Evolutionary conservation across 2,797 vertebrate species (phyloP), one percentile per base, ranked within the genome.

Genomic region (Sebastiscus tertius): DNA sequence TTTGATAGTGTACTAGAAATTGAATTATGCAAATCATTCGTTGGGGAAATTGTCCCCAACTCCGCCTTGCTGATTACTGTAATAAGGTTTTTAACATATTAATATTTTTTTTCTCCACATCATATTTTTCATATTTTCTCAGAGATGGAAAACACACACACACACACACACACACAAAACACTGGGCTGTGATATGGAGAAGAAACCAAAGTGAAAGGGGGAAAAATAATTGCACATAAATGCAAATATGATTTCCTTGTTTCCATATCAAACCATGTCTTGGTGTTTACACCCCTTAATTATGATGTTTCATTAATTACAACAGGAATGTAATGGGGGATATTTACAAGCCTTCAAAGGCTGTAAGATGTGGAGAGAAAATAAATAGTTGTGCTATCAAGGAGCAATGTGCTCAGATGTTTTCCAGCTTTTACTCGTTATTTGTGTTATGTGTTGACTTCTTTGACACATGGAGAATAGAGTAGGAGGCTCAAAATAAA

Each of bases 171-270:
- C 22, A 64, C 20, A 72, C 36, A 74, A 59, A 76, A 77, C 71
- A 77, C 66, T 72, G 39, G 31, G 58, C 36, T 84, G 71, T 79
- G 71, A 84, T 84, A 90, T 80, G 54, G 84, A 85, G 55, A 85
- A 74, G 67, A 77, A 73, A 75, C 49, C 61, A 65, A 27, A 66
- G 36, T 60, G 52, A 55, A 80, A 82, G 14, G 36, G 39, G 33
- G 26, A 24, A 76, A 83, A 84, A 88, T 82, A 87, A 91, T 86
- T 87, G 78, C 76, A 90, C 75, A 75, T 75, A 82, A 91, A 93
- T 92, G 86, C 90, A 94, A 93, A 94, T 92, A 79, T 88, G 77
- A 87, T 86, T 80, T 87, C 55, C 77, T 87, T 87, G 84, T 92
- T 92, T 92, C 82, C 90, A 93, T 94, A 89, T 94, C 85, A 91